These are phyloP conservation scores for Apistogramma diplotaenia DNA, from an alignment of 2,113 vertebrate species.

Conservation along the genomic window DNA sequence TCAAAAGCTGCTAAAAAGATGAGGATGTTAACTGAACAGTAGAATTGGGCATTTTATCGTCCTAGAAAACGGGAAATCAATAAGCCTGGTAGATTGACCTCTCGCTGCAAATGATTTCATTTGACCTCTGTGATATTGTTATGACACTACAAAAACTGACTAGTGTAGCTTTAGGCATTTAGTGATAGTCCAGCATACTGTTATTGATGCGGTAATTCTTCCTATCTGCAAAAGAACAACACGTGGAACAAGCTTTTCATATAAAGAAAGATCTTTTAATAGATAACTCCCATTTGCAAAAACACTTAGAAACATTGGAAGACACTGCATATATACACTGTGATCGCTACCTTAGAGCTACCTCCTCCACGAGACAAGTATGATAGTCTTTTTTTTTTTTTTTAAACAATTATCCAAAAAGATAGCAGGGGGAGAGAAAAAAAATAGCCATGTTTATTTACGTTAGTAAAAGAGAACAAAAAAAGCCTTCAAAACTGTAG, in stretches of 20 bases:
- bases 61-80: background rate
- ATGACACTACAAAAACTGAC: background rate
- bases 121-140: background rate
- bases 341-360: slow-evolving; percentile 73
- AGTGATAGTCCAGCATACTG: background rate
- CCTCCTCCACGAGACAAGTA: slow-evolving; percentile 61
- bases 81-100: background rate
- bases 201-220: background rate
- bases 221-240: slow-evolving; percentile 1
- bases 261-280: slow-evolving; percentile 74
- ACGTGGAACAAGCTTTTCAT: slow-evolving; percentile 28
- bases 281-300: slow-evolving; percentile 70
- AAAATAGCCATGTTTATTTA: slow-evolving; percentile 48
- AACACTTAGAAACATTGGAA: slow-evolving; percentile 74
- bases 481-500: slow-evolving; percentile 62
- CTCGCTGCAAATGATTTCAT: background rate
- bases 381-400: slow-evolving; percentile 9
- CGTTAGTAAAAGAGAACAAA: slow-evolving; percentile 60
- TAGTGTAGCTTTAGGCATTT: background rate
- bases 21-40: background rate
- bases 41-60: slow-evolving; percentile 1
- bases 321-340: slow-evolving; percentile 64
- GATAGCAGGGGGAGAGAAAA: slow-evolving; percentile 39
- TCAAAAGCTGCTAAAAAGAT: slow-evolving; percentile 40
- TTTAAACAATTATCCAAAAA: slow-evolving; percentile 55